phyloP scores from a whole-genome alignment of 35 echinoderm and acorn worm genomes.

The Stichopus chloronotus region DNA sequence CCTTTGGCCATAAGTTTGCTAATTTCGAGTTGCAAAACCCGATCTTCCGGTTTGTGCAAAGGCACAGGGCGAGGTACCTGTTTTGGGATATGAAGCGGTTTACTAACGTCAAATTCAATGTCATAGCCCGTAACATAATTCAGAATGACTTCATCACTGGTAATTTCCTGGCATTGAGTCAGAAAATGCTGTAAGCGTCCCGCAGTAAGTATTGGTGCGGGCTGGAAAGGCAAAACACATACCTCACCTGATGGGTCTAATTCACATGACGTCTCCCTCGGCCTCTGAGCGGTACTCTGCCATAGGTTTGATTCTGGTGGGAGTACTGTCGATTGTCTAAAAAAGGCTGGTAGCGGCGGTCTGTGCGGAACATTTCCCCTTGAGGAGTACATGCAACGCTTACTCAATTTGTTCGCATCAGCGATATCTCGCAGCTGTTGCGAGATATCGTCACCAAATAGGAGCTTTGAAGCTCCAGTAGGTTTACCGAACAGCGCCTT shows the following conservation, averaged over 20 bases:
- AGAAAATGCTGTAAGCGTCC: not conserved
- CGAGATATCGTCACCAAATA: slow-evolving; percentile 24
- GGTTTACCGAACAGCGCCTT: not conserved
- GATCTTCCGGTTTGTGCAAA: not conserved
- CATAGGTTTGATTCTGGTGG: slow-evolving; percentile 17
- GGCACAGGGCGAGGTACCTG: not conserved
- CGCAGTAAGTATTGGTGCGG: not conserved
- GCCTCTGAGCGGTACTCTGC: not conserved
- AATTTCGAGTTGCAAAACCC: not conserved
- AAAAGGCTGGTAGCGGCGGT: not conserved
- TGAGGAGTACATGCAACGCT: not conserved
- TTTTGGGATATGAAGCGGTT: not conserved
- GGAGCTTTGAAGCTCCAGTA: not conserved
- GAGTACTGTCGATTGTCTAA: not conserved
- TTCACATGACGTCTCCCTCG: not conserved
- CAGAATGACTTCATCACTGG: not conserved
- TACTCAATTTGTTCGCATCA: not conserved
- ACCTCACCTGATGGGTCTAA: not conserved
- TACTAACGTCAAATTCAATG: slow-evolving; percentile 28
- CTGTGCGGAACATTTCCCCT: not conserved
- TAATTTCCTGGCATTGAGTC: slow-evolving; percentile 36
- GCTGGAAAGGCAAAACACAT: not conserved
- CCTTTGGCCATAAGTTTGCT: slow-evolving; percentile 33
- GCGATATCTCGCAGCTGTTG: not conserved
- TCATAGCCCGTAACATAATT: not conserved